These are phyloP conservation scores for Drosophila greeni DNA, from an alignment of 2,888 invertebrate species.

Conservation along the genomic window DNA sequence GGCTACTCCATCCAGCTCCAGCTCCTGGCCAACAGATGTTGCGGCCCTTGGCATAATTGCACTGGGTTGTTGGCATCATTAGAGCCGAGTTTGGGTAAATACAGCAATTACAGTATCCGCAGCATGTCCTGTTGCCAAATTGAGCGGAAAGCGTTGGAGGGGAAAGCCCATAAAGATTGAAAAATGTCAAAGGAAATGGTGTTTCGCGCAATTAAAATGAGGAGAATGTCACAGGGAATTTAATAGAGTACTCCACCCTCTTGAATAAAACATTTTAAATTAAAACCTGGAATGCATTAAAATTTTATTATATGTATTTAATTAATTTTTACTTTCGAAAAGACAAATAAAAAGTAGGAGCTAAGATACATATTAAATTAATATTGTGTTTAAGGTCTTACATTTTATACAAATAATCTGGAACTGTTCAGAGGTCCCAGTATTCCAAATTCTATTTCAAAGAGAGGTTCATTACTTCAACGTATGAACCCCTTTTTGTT, in stretches of 20 bases:
- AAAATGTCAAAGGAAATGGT: slow-evolving; percentile 14
- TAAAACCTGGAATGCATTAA: background rate
- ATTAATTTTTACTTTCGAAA: background rate
- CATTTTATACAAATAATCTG: background rate
- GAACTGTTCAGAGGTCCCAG: background rate
- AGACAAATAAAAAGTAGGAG: too few species aligned
- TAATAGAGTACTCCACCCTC: background rate
- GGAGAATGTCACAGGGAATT: too few species aligned
- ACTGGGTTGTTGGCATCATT: slow-evolving; percentile 62
- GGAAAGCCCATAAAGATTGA: slow-evolving; percentile 19
- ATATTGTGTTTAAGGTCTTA: too few species aligned
- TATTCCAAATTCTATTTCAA: background rate
- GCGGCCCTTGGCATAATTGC: slow-evolving; percentile 59
- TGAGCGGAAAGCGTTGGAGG: slow-evolving; percentile 58
- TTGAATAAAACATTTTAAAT: background rate
- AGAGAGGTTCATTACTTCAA: slow-evolving; percentile 2
- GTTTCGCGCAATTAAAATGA: slow-evolving; percentile 1
- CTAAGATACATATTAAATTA: too few species aligned
- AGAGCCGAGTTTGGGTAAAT: slow-evolving; percentile 53
- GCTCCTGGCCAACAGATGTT: slow-evolving; percentile 46
- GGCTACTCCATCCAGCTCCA: slow-evolving; percentile 6
- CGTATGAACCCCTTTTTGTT: background rate
- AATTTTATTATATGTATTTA: background rate
- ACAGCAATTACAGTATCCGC: slow-evolving; percentile 58
- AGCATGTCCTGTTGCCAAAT: slow-evolving; percentile 62